phyloP scores from a whole-genome alignment of 2,113 vertebrate genomes.

The Helogale parvula region DNA sequence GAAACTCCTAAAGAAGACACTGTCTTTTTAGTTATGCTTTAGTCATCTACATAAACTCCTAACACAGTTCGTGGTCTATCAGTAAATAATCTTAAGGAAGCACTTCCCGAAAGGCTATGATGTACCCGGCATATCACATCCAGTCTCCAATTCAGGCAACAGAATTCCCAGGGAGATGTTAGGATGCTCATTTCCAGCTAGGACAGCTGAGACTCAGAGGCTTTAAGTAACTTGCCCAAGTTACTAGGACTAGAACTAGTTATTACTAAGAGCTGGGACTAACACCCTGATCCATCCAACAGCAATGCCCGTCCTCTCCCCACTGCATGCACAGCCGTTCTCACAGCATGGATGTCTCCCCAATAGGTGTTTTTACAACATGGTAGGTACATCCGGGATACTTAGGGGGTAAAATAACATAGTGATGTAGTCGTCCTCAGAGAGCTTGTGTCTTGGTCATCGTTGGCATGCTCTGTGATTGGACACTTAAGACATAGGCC shows the following conservation, averaged over 20 bases:
- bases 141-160: background rate
- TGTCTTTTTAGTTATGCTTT: background rate
- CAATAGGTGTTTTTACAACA: background rate
- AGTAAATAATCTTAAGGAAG: constrained; percentile 5
- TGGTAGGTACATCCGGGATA: background rate
- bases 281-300: background rate
- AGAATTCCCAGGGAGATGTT: background rate
- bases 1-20: background rate
- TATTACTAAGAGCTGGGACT: background rate
- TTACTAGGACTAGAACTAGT: too few species aligned
- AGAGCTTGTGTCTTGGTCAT: background rate
- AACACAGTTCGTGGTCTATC: background rate
- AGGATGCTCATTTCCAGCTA: background rate
- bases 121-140: background rate
- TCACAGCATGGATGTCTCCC: background rate
- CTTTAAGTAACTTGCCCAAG: background rate
- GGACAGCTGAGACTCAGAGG: background rate
- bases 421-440: background rate
- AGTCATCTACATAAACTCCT: background rate
- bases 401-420: background rate
- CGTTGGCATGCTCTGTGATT: background rate
- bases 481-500: background rate
- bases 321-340: background rate
- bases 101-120: background rate
- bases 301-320: background rate